Evolutionary conservation across 2,113 vertebrate species (phyloP).

Genomic region (Mionectes macconnelli): DNA sequence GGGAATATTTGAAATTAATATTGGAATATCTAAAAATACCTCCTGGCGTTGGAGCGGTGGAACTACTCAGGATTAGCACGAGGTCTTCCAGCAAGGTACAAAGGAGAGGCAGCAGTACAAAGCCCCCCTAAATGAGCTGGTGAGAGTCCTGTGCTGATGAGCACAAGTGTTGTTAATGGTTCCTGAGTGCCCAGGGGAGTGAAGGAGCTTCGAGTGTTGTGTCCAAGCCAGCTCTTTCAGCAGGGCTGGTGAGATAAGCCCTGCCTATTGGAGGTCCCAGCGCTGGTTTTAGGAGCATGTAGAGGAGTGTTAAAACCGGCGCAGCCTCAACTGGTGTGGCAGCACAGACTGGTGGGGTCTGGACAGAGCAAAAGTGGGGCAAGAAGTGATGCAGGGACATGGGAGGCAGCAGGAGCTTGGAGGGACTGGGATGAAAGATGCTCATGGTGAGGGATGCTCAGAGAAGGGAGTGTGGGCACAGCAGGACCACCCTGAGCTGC

Average conservation of each 20-base stretch:
- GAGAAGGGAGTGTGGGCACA: background rate
- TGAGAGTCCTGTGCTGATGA: background rate
- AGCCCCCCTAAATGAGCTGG: background rate
- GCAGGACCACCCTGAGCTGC: background rate
- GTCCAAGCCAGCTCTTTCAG: background rate
- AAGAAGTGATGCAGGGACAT: background rate
- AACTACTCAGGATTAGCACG: accelerated
- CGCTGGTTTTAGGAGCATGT: background rate
- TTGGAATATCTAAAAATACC: background rate
- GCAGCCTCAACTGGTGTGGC: background rate
- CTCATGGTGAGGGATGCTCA: background rate
- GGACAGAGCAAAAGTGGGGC: background rate
- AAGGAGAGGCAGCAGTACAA: background rate
- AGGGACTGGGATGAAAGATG: background rate
- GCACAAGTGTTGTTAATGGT: background rate
- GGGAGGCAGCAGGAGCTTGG: background rate
- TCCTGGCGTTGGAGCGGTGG: background rate
- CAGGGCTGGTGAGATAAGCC: background rate
- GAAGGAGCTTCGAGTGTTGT: background rate
- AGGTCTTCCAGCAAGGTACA: background rate
- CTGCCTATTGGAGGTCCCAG: background rate
- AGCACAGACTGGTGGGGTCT: background rate
- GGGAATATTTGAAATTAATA: background rate
- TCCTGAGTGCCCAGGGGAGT: background rate
- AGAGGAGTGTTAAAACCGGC: background rate